Evolutionary conservation across 2,797 vertebrate species (phyloP), one percentile per base, ranked within the genome.

Genomic region (Rhyacichthys aspro): DNA sequence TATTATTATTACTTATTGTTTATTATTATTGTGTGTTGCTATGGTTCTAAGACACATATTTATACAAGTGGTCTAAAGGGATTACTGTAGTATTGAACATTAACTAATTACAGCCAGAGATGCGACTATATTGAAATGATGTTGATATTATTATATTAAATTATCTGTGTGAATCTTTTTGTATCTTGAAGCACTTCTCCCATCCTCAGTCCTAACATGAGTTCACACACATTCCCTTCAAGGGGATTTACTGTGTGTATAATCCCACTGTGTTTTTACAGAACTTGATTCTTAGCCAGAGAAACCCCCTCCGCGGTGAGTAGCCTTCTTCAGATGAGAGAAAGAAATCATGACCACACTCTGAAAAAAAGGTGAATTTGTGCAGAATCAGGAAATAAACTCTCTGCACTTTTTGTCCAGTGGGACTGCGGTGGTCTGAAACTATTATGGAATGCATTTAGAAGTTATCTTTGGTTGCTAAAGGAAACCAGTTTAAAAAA

Each of bases 381-480:
- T 11, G 10, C 37, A 38, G 37, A 5, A 11, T 38, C 37, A 38
- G 37, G 2, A 38, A 38, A 2, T 11, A 38, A 38, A 11, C 1
- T n/a, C n/a, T n/a, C n/a, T n/a, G n/a, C 1, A 38, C 11, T 3
- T 38, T 38, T 11, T 38, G 9, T 38, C 11, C 11, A 14, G 11
- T 38, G 11, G 37, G 37, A 11, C 37, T 38, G 37, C 5, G 10
- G 37, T 14, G 11, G 11, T 38, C 1, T 28, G 23, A 5, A 28
- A 28, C 23, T 28, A 28, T 28, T 28, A 5, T 2, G 3, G 67
- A 81, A 81, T 78, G 53, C 63, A 43, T 44, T 79, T 28, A 42
- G 62, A 33, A 15, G 5, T 54, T 58, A 65, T 57, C 69, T 81
- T 71, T 74, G 49, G 79, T 80, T 82, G 63, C 54, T 63, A 69